Evolutionary conservation across 2,888 invertebrate genomes (phyloP), one percentile per base, ranked within the genome.

Genomic region (Agapostemon virescens): DNA sequence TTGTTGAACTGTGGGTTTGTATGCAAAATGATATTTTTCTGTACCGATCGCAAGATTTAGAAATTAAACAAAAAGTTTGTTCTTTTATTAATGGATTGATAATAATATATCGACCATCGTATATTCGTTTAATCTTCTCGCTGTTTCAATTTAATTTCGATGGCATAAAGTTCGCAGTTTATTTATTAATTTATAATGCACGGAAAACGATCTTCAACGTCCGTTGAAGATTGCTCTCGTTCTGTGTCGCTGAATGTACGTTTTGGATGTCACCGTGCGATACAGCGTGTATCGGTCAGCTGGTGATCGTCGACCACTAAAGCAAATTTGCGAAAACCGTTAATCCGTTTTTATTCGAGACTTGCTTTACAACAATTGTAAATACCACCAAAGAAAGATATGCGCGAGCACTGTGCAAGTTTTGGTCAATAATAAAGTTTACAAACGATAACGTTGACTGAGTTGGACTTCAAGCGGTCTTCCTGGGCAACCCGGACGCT

Each of bases 401-500:
- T 6, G 26, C 15, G 30, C 20, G 9, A 45, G 68, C 6, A 74
- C 72, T 89, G 84, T 88, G 85, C 74, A 85, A 85, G 84, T 70
- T 83, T 83, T 83, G 49, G 74, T 67, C 70, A 71, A 69, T 68
- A 85, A 71, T 75, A 77, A 81, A 74, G 68, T 58, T 85, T 78
- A 30, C 82, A 77, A 58, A 73, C 70, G 6, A 17, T 17, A 69
- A 30, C 66, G 36, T 36, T 75, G 6, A 17, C 23, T 23, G 9
- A 61, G 3, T 4, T 49, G 9, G 23, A 58, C 9, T 1, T 79
- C 42, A 78, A 40, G 63, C 36, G n/a, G 74, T 73, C 45, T 74
- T 66, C 9, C 72, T 45, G 0, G 90, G 90, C 67, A 85, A 88
- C 1, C 83, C 84, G 13, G 78, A 88, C 11, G 61, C 86, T 70